Base-by-base conservation (phyloP, 1,140 invertebrate genomes). In the Semibalanus balanoides region DNA sequence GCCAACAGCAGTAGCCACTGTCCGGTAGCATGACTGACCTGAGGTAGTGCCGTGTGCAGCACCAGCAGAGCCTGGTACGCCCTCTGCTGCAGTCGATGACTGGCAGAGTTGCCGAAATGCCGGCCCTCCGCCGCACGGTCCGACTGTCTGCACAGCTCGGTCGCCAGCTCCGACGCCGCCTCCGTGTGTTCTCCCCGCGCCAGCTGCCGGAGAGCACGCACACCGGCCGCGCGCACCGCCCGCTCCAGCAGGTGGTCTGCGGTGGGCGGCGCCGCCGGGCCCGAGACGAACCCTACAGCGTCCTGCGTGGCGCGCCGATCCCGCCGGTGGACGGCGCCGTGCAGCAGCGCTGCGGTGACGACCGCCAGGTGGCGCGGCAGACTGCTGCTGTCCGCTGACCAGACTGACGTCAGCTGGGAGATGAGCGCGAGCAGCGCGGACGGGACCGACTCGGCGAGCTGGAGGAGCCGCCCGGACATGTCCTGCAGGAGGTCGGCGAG, bases 141-240 rank as follows among this genome's bases (percentile, higher is more conserved):
- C 0, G 31, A 31, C 83, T 75, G 40, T 86, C 78, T 75, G 72
- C 81, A 43, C 83, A 76, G 74, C 86, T 35, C 76, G 83, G 82
- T 25, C 77, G 80, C 25, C 88, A 78, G 28, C 85, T 82, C 73
- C 88, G 88, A 51, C 84, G 80, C 29, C 88, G 81, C 25, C 89
- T 81, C 81, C 89, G 88, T n/a, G 84, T 84, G 81, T 88, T 88
- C 79, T 88, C 87, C 79, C 88, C 88, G 80, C 89, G 87, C 25
- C 88, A 81, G 31, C 83, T 84, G 81, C 89, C 88, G 40, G 88
- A 78, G 29, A 88, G 80, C 74, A 86, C 78, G 73, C 86, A 84
- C 74, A 83, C 85, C 74, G 83, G 82, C 30, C 82, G 81, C 80
- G 81, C 85, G 11, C 81, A 75, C 30, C 7, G 51, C 51, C 51